These are phyloP conservation scores for Aplocera efformata DNA, from an alignment of 2,888 invertebrate species.

Conservation along the genomic window DNA sequence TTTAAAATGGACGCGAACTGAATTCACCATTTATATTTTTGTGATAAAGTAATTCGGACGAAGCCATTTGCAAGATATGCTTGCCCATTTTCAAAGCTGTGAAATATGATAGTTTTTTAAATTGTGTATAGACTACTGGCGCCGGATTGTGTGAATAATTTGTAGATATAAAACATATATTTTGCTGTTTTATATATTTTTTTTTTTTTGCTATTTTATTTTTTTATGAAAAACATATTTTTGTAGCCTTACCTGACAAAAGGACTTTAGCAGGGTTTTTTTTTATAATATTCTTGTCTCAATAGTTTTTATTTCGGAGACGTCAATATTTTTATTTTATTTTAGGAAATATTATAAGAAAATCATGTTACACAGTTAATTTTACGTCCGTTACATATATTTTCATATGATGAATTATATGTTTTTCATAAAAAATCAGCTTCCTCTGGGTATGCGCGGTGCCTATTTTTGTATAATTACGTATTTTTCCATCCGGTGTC, in stretches of 20 bases:
- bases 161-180: conserved; percentile 1
- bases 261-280: too few species aligned
- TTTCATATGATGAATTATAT: not conserved
- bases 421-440: conserved; percentile 5
- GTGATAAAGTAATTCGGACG: conserved; percentile 1
- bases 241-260: too few species aligned
- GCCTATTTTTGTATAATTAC: conserved; percentile 2
- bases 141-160: conserved; percentile 9
- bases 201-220: conserved; percentile 4
- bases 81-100: conserved; percentile 28
- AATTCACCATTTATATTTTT: not conserved
- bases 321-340: too few species aligned
- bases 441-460: conserved; percentile 11
- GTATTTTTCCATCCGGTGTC: conserved; percentile 11
- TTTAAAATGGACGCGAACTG: too few species aligned
- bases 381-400: too few species aligned
- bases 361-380: too few species aligned
- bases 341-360: too few species aligned
- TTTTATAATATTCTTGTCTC: too few species aligned
- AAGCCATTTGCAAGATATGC: conserved; percentile 14
- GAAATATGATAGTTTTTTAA: conserved; percentile 13
- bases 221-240: conserved; percentile 7
- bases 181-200: not conserved
- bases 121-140: not conserved
- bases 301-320: too few species aligned